A percentile compares a stretch with the other conserved stretches of the same genome.
These are phyloP conservation scores for Danio rerio DNA, from an alignment of 2,113 vertebrate genomes.

Conservation along the genomic window GRCz12tu NC_133198.1:11525501-11526000, in stretches of 20 bases:
- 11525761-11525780: neutral
- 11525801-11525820: conserved; percentile 30
- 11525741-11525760: conserved; percentile 63
- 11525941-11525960: conserved; percentile 42
- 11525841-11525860: conserved; percentile 14
- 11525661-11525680: conserved; percentile 89
- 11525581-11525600: conserved; percentile 82
- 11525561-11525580: conserved; percentile 86
- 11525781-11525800: conserved; percentile 21
- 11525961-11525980: conserved; percentile 75
- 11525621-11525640: conserved; percentile 81
- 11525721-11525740: conserved; percentile 94
- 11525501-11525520: conserved; percentile 79
- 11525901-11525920: neutral
- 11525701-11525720: conserved; percentile 82
- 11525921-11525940: conserved; percentile 26
- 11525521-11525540: conserved; percentile 85
- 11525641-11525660: conserved; percentile 91
- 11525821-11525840: conserved; percentile 28
- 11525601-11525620: conserved; percentile 82
- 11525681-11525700: conserved; percentile 85
- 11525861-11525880: conserved; percentile 37
- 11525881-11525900: conserved; percentile 9
- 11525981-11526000: conserved; percentile 75
- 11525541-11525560: conserved; percentile 89